Evolutionary conservation across 2,888 invertebrate species (phyloP).

Genomic region (Mythimna albipuncta): DNA sequence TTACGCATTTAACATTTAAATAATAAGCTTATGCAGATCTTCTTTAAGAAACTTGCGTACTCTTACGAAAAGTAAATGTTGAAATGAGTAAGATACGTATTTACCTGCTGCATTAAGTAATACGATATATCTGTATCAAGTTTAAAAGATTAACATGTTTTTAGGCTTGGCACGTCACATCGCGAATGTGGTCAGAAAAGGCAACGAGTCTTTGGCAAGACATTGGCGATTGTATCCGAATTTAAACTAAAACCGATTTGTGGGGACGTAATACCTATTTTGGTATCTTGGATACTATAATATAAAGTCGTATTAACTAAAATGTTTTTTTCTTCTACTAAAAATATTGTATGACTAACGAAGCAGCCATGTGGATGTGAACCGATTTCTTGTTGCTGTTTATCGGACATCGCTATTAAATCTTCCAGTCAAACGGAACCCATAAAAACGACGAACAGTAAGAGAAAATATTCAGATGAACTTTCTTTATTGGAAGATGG

Average conservation of each 20-base stretch:
- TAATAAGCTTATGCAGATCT: slow-evolving; percentile 67
- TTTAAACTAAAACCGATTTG: slow-evolving; percentile 63
- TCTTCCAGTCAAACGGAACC: slow-evolving; percentile 42
- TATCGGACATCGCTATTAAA: slow-evolving; percentile 47
- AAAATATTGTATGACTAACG: slow-evolving; percentile 44
- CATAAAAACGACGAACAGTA: slow-evolving; percentile 23
- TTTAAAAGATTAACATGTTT: slow-evolving; percentile 75
- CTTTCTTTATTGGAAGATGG: slow-evolving; percentile 45
- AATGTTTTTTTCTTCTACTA: slow-evolving; percentile 21
- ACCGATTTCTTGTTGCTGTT: slow-evolving; percentile 41
- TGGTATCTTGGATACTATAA: slow-evolving; percentile 26
- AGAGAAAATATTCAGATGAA: slow-evolving; percentile 59
- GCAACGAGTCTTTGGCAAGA: slow-evolving; percentile 62
- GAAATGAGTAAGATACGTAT: slow-evolving; percentile 58
- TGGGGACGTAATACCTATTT: slow-evolving; percentile 43
- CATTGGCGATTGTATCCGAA: slow-evolving; percentile 54
- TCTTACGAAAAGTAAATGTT: slow-evolving; percentile 72
- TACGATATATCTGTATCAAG: slow-evolving; percentile 61
- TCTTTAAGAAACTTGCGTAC: slow-evolving; percentile 68
- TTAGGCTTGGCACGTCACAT: slow-evolving; percentile 72
- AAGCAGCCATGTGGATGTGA: slow-evolving; percentile 25
- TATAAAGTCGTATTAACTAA: slow-evolving; percentile 14
- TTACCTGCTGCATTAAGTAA: slow-evolving; percentile 69
- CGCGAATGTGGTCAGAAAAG: slow-evolving; percentile 71
- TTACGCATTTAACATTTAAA: slow-evolving; percentile 70